phyloP scores from a whole-genome alignment of 2,113 vertebrate species.

The Pterophyllum scalare region DNA sequence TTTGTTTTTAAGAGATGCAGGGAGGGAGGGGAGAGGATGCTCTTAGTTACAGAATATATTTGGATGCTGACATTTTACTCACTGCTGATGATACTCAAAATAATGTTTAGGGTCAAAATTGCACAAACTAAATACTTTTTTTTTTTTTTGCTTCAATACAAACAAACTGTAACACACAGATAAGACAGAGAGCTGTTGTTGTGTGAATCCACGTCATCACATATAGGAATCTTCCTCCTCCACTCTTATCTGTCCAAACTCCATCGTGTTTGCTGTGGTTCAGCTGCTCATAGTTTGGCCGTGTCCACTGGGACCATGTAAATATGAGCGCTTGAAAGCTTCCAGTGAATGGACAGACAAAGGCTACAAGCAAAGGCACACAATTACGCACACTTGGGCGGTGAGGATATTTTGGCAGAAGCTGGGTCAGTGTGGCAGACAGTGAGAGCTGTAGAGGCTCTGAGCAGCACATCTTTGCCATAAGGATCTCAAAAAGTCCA shows the following conservation, averaged over 20 bases:
- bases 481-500: constrained; percentile 16
- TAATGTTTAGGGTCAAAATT: neutral
- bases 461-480: neutral
- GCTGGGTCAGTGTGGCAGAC: constrained; percentile 64
- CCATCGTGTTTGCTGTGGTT: constrained; percentile 33
- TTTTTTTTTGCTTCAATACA: constrained; percentile 20
- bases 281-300: constrained; percentile 47
- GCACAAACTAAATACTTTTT: neutral
- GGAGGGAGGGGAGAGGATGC: neutral
- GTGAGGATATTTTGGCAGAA: constrained; percentile 11
- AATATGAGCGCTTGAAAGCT: constrained; percentile 24
- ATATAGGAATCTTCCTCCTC: constrained; percentile 2
- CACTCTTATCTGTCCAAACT: constrained; percentile 25
- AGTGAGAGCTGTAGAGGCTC: neutral
- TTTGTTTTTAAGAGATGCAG: neutral
- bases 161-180: constrained; percentile 48
- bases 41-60: constrained; percentile 29
- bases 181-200: neutral
- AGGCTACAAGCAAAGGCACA: constrained; percentile 30
- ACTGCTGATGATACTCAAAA: neutral
- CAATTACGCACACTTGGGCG: constrained; percentile 6
- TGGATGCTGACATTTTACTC: constrained; percentile 14
- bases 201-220: neutral
- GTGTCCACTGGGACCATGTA: constrained; percentile 40
- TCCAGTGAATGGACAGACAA: constrained; percentile 37